Evolutionary conservation across 2,113 vertebrate genomes (phyloP), one percentile per base, ranked within the genome.

Genomic region (Pionites leucogaster): DNA sequence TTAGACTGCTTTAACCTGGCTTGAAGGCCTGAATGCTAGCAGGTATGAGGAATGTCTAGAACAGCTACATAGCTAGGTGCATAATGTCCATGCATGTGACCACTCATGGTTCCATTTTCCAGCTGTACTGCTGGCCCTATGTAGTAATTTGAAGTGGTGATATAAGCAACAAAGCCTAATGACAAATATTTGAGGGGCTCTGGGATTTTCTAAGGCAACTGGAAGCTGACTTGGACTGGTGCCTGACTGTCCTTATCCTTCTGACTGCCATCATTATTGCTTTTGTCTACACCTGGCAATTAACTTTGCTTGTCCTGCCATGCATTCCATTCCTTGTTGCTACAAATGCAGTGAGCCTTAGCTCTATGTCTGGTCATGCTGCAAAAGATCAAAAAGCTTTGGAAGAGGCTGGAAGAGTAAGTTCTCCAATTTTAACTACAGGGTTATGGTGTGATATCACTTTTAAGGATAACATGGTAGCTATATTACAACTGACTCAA

Each of bases 221-320:
- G 97, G 97, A 91, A 98, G 94, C 83, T 96, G 96, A 75, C 93
- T 98, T 85, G 96, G 90, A 72, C 95, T 98, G 92, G 85, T 97
- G 80, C 94, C 90, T 41, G 82, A 88, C 96, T 31, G 39, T 92
- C 41, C 95, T 94, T 74, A 98, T 95, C 68, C 95, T 97, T 39
- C 44, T 88, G 59, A 93, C 59, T 19, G 95, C 97, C 82, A 59
- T 98, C 87, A 44, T 97, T 65, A 93, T 98, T 93, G 96, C 97
- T 91, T 98, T 98, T 94, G 94, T 96, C 55, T 96, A 96, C 41
- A 85, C 92, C 89, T 99, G 98, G 98, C 98, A 98, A 85, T 89
- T 98, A 80, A 96, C 95, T 74, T 95, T 98, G 92, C 95, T 98
- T 86, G 96, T 98, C 87, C 96, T 98, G 93, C 97, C 97, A 75